Conservation (phyloP, 2,113 vertebrate genomes). For the Brevimyrus niger region DNA sequence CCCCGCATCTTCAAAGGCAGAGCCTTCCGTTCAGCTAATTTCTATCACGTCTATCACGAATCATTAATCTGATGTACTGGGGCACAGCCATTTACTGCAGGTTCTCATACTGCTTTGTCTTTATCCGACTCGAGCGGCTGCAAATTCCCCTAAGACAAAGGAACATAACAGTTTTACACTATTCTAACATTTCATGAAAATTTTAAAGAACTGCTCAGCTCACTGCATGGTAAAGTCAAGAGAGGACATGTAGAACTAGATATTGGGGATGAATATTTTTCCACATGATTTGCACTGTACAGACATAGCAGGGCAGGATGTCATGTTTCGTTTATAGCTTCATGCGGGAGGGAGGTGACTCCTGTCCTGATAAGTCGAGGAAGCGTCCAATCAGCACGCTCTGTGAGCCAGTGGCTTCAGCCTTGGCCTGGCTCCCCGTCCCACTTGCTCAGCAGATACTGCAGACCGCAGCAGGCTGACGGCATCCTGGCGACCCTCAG, state of each 20-base stretch:
- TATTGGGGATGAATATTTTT: slow-evolving; percentile 28
- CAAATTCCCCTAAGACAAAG: neutral
- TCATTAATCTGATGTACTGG: slow-evolving; percentile 2
- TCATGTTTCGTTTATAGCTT: slow-evolving; percentile 35
- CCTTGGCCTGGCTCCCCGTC: neutral
- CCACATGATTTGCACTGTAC: slow-evolving; percentile 39
- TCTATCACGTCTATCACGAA: neutral
- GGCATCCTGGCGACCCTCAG: neutral
- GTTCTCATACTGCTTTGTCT: neutral
- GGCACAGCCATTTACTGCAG: neutral
- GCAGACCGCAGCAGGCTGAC: neutral
- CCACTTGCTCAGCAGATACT: neutral
- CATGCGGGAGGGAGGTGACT: slow-evolving; percentile 50
- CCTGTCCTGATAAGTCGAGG: slow-evolving; percentile 38
- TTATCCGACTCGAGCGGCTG: neutral
- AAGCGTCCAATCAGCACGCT: neutral
- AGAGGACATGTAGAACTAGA: slow-evolving; percentile 2
- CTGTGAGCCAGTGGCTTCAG: neutral
- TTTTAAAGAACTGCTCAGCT: neutral
- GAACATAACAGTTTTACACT: neutral
- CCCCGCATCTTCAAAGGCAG: neutral
- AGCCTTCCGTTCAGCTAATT: neutral
- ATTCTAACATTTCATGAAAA: neutral
- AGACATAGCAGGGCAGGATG: slow-evolving; percentile 36
- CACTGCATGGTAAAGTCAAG: neutral